Evolutionary conservation across 37 sponge, comb jelly and placozoan species (phyloP), one percentile per base, ranked within the genome.

Genomic region (Aphrocallistes beatrix): DNA sequence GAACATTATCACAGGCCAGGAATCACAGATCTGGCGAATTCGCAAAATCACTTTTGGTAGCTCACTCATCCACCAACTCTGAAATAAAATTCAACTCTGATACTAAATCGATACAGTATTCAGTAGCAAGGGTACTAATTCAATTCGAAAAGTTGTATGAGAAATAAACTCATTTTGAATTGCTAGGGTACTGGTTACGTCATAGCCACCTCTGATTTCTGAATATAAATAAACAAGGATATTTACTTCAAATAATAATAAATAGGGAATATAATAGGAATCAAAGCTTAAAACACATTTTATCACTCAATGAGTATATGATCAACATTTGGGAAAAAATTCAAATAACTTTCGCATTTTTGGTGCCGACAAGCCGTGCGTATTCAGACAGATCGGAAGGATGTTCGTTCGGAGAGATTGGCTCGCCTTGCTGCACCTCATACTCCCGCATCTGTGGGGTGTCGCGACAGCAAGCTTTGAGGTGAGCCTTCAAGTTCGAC

Each of bases 381-480:
- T 60, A 28, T 60, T 60, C 75, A 25, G 75, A 60, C 17, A 47
- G 49, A 13, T 60, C 3, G 6, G 75, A 60, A 19, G 75, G n/a
- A 13, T 19, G 21, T 60, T 60, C 75, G n/a, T 60, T 21, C n/a
- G 10, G 17, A 60, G 25, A 13, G n/a, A 25, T 28, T 13, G 75
- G 25, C 6, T 19, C 8, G 10, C 75, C 75, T 60, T 60, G 75
- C 6, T 60, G 3, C 34, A 60, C 75, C 28, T 60, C 21, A 13
- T 60, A 60, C 75, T 60, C 75, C n/a, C n/a, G 28, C 75, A 60
- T 60, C n/a, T 60, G 75, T 32, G 75, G 75, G 17, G n/a, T 30
- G 10, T 60, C n/a, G 3, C 75, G 8, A 13, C 75, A 60, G n/a
- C 75, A 60, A 60, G 75, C n/a, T 32, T 19, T 25, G 3, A 60